Evolutionary conservation across 2,888 invertebrate genomes (phyloP), one percentile per base, ranked within the genome.

Genomic region (Acleris emargana): DNA sequence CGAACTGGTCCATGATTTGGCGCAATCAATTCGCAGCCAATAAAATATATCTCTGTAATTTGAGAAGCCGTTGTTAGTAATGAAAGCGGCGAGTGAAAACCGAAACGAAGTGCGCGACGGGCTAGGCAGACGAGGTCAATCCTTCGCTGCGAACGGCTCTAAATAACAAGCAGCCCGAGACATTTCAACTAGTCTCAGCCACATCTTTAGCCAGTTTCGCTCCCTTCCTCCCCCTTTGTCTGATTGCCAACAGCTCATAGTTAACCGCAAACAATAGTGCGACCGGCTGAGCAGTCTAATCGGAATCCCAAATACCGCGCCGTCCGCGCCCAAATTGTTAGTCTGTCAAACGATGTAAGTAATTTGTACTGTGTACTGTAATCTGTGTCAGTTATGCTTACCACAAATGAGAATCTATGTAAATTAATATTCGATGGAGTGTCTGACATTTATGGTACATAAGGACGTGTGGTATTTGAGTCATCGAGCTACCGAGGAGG

Each of bases 91-190:
- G 71, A 77, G 72, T 77, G 73, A 77, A 76, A 81, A 75, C 76
- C 73, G 71, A 71, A 73, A 71, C 62, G 62, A 59, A 64, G 57
- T 53, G 59, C 64, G 67, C 67, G 52, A 17, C 58, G 68, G 60
- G 54, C 25, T 25, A 55, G 38, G 52, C 57, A 70, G 72, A 72
- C 79, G 81, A 83, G 86, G 86, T 84, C 84, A 83, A 81, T 82
- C 78, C 76, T 76, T 75, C 73, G 78, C 74, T 75, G 74, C 72
- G 77, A 75, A 38, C 74, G 76, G 78, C 80, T 83, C 79, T 76
- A 87, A 87, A 87, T 89, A 88, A 85, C 83, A 85, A 83, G 79
- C 77, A 77, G 79, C 75, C 80, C 77, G 72, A 84, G 86, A 86
- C 83, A 79, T 83, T 86, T 83, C 81, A 82, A 82, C 81, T 81